These are phyloP conservation scores for Emberiza fucata DNA, from an alignment of 2,113 vertebrate species.

Conservation along the genomic window DNA sequence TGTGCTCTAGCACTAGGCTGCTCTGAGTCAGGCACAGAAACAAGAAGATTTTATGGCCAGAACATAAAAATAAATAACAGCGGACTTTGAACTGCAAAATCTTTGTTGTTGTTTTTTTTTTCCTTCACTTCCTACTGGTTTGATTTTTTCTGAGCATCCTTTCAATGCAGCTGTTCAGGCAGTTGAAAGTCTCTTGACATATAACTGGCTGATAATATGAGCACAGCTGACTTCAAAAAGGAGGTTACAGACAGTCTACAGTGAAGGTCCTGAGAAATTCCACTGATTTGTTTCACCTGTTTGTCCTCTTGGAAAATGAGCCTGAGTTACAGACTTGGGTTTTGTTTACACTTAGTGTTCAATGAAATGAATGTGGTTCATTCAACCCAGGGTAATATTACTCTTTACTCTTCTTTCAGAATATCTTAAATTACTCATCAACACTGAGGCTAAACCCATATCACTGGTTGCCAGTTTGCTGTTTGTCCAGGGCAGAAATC, in stretches of 20 bases:
- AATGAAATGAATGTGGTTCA: accelerated
- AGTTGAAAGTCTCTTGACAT: background rate
- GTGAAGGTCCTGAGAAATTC: background rate
- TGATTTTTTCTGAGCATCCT: background rate
- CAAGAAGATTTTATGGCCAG: background rate
- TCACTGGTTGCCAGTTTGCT: background rate
- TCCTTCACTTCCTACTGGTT: background rate
- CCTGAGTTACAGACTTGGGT: background rate
- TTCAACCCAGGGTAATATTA: background rate
- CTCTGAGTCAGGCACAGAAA: background rate
- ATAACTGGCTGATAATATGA: background rate
- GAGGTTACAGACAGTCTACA: background rate
- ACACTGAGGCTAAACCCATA: background rate
- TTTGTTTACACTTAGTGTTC: background rate
- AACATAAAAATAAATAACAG: background rate
- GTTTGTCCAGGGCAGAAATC: background rate
- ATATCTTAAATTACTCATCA: background rate
- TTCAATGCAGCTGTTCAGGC: background rate
- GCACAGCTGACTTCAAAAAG: background rate
- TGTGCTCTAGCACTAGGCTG: background rate
- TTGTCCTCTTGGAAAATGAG: background rate
- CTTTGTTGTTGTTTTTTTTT: background rate
- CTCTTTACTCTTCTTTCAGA: background rate
- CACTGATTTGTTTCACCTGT: background rate
- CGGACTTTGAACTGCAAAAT: background rate